These are phyloP conservation scores for Pterois miles DNA, from an alignment of 2,797 vertebrate genomes.

Conservation along the genomic window DNA sequence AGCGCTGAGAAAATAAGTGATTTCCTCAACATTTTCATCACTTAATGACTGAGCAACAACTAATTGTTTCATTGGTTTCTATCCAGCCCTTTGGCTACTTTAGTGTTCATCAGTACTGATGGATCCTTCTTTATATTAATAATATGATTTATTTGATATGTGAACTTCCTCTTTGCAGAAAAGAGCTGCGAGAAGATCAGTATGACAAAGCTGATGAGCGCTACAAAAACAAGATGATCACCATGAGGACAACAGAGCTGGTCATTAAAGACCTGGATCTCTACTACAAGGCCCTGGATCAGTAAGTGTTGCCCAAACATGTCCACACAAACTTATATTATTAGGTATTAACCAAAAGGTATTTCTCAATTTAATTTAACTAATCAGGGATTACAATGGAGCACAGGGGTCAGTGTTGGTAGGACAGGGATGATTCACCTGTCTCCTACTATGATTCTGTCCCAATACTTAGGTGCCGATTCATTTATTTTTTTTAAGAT, in stretches of 20 bases:
- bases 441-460: too few relatives aligned
- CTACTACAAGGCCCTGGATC: constrained; percentile 97
- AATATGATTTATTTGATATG: not conserved
- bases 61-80: not conserved
- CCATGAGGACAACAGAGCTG: constrained; percentile 95
- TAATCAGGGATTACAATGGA: not conserved
- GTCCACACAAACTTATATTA: not conserved
- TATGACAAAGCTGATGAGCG: constrained; percentile 91
- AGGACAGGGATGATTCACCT: too few relatives aligned
- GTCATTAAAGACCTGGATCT: constrained; percentile 95
- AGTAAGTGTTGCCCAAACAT: constrained; percentile 84
- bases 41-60: not conserved
- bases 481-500: too few relatives aligned
- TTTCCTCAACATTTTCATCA: not conserved
- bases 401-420: fast-evolving
- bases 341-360: not conserved
- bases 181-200: constrained; percentile 92
- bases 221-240: constrained; percentile 95
- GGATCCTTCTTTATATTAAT: not conserved
- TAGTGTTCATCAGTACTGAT: not conserved
- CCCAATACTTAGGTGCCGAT: too few relatives aligned
- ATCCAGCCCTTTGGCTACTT: not conserved
- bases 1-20: not conserved
- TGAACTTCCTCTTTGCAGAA: constrained; percentile 75
- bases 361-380: not conserved